Conservation (phyloP, 2,797 vertebrate genomes). For the Argyrosomus regius region DNA sequence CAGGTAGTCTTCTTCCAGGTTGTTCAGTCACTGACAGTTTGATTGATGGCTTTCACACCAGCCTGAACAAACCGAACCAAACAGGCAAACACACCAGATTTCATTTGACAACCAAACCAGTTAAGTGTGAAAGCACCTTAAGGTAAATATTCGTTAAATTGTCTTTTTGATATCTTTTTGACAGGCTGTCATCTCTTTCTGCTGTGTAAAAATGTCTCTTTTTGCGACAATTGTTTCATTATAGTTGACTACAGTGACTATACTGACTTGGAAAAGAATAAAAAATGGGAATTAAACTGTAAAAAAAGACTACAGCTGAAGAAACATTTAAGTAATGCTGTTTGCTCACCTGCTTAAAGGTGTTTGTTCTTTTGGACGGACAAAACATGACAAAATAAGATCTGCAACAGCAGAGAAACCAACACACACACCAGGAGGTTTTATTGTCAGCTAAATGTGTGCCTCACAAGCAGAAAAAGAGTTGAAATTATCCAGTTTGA, state of each 20-base stretch:
- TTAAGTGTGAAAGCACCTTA: not conserved
- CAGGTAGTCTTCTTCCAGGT: too few species aligned
- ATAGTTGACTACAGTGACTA: not conserved
- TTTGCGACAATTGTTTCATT: not conserved
- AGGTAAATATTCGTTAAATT: not conserved
- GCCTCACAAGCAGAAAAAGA: conserved; percentile 9
- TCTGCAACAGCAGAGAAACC: not conserved
- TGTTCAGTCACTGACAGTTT: not conserved
- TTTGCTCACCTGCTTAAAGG: not conserved
- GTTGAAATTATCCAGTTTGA: conserved; percentile 20
- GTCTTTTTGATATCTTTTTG: too few species aligned
- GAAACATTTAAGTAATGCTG: not conserved
- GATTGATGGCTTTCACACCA: not conserved
- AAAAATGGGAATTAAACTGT: not conserved
- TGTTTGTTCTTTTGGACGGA: not conserved
- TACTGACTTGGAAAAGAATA: not conserved
- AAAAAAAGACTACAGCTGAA: not conserved
- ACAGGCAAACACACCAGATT: not conserved
- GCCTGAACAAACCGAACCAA: not conserved
- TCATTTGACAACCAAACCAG: not conserved
- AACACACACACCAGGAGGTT: not conserved
- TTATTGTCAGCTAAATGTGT: not conserved
- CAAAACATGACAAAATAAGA: conserved; percentile 1
- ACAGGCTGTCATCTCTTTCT: too few species aligned
- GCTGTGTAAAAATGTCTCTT: not conserved